phyloP scores from a whole-genome alignment of 2,888 invertebrate species.

The Drosophila kuntzei region DNA sequence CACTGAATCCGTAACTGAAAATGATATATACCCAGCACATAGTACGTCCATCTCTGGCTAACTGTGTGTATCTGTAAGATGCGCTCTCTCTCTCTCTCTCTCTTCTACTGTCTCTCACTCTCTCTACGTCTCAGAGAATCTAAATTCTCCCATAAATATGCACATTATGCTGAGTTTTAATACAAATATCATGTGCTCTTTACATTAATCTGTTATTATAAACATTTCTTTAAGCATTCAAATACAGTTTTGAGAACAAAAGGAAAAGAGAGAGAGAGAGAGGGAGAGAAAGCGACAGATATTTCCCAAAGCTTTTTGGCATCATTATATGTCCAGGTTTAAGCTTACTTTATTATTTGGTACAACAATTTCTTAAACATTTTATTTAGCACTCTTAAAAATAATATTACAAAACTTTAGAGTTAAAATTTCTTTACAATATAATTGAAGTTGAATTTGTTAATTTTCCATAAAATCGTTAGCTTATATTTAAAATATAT shows the following conservation, averaged over 20 bases:
- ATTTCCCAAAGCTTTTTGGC: constrained; percentile 18
- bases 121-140: neutral
- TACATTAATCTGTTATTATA: constrained; percentile 6
- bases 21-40: constrained; percentile 52
- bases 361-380: neutral
- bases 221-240: neutral
- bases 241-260: neutral
- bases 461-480: too few relatives aligned
- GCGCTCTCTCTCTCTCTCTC: neutral
- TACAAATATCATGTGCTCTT: constrained; percentile 38
- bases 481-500: too few relatives aligned
- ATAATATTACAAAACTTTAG: neutral
- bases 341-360: neutral
- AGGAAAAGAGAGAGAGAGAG: neutral
- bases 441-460: too few relatives aligned
- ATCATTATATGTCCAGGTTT: constrained; percentile 12
- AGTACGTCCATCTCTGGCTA: constrained; percentile 12
- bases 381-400: neutral
- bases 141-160: constrained; percentile 2
- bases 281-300: neutral
- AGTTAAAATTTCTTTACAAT: too few relatives aligned
- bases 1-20: constrained; percentile 73
- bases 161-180: constrained; percentile 21
- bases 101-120: neutral
- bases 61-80: constrained; percentile 28